Base-by-base conservation (phyloP, 2,113 vertebrate genomes). In the Tenrec ecaudatus region DNA sequence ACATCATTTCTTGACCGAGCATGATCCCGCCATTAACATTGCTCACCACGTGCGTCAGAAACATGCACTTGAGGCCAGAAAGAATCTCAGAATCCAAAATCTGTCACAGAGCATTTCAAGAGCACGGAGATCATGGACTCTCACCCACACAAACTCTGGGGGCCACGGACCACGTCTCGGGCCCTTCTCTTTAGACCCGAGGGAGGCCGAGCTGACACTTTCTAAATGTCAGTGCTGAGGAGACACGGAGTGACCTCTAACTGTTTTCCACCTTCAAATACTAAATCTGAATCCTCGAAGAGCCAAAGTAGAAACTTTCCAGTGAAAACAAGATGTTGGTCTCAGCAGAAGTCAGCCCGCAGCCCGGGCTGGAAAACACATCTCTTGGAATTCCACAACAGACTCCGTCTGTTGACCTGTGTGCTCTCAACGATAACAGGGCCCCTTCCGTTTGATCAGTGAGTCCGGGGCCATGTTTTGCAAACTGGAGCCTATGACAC, bases 211-310 rank as follows among this genome's bases (percentile, higher is more conserved):
- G 36, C 47, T 62, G 38, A 29, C 66, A 76, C 81, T 82, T 53
- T 40, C 17, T 38, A 47, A 80, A 36, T 33, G 6, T 53, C 58
- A 19, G 0, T 15, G 71, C 76, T 79, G 10, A 15, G 33, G 22
- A 77, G 36, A 47, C 20, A 80, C 53, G 12, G 22, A 75, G 69
- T 81, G 38, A 19, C 36, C 12, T 66, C 88, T 33, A 66, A 31
- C 68, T 79, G 88, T 82, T 89, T 57, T 83, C 47, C 16, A 75
- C 79, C 88, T 96, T 43, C 43, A 96, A 77, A 80, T 66, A 88
- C 8, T 90, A 82, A 92, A 75, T 64, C 57, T 75, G 69, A 94
- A 92, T 11, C 33, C 8, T 23, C 38, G 87, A 87, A 86, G 15
- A 40, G 16, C 23, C 38, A 89, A 76, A 66, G 47, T 68, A 73